Evolutionary conservation across 2,888 invertebrate species (phyloP).

Genomic region (Bellardia bayeri): DNA sequence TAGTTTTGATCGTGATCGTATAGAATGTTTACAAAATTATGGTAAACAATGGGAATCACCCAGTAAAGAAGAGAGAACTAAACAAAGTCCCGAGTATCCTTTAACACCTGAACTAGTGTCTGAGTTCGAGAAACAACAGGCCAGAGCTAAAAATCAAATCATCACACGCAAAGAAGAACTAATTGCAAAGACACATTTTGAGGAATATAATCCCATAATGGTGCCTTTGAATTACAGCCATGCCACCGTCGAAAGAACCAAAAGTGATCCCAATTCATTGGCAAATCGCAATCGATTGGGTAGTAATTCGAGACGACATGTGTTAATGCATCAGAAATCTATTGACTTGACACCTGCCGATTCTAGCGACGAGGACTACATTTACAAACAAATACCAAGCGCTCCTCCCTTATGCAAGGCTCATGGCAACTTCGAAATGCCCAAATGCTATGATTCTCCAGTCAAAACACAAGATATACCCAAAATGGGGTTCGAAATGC

Average conservation of each 20-base stretch:
- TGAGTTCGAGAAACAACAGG: slow-evolving; percentile 86
- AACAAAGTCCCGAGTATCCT: slow-evolving; percentile 85
- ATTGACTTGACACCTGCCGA: slow-evolving; percentile 93
- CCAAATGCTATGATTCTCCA: slow-evolving; percentile 84
- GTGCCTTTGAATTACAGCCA: slow-evolving; percentile 87
- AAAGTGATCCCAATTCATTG: slow-evolving; percentile 93
- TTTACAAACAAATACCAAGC: slow-evolving; percentile 90
- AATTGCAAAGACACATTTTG: slow-evolving; percentile 88
- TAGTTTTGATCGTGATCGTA: slow-evolving; percentile 91
- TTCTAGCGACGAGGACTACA: slow-evolving; percentile 93
- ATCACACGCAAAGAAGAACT: slow-evolving; percentile 87
- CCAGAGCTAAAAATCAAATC: slow-evolving; percentile 83
- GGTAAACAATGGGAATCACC: slow-evolving; percentile 80
- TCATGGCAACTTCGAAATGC: slow-evolving; percentile 89
- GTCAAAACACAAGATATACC: slow-evolving; percentile 85
- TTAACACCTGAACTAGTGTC: slow-evolving; percentile 86
- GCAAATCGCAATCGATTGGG: slow-evolving; percentile 90
- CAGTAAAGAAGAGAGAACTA: slow-evolving; percentile 85
- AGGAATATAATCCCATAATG: slow-evolving; percentile 89
- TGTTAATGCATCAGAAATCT: slow-evolving; percentile 93
- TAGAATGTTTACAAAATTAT: slow-evolving; percentile 88
- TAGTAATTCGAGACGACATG: slow-evolving; percentile 90
- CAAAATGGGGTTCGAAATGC: slow-evolving; percentile 89
- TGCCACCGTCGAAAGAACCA: slow-evolving; percentile 92
- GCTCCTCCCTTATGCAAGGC: slow-evolving; percentile 90